These are phyloP conservation scores for Sitodiplosis mosellana DNA, from an alignment of 1,140 invertebrate genomes.

Conservation along the genomic window DNA sequence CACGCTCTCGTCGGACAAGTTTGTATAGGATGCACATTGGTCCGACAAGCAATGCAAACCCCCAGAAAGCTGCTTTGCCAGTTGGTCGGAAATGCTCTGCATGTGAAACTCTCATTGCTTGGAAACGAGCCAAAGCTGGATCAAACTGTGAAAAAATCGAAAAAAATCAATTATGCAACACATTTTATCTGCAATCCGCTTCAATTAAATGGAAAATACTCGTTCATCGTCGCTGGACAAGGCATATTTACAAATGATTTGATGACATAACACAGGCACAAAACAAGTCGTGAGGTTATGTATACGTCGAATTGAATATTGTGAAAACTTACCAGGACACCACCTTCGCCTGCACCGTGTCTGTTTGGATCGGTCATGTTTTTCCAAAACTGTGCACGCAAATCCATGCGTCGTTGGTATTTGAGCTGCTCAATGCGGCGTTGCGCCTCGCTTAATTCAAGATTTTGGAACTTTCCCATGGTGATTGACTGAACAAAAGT, in stretches of 20 bases:
- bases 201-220: no score
- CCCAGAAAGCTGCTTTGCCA: slow-evolving; percentile 30
- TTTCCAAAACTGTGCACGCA: slow-evolving; percentile 41
- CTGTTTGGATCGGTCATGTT: slow-evolving; percentile 42
- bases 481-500: no score
- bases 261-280: slow-evolving; percentile 22
- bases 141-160: slow-evolving; percentile 47
- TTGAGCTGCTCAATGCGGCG: slow-evolving; percentile 5
- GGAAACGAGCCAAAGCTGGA: slow-evolving; percentile 44
- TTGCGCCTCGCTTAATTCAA: neutral
- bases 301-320: neutral
- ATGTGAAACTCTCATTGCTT: slow-evolving; percentile 40
- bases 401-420: slow-evolving; percentile 18
- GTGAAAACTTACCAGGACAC: slow-evolving; percentile 38
- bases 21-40: slow-evolving; percentile 36
- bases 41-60: slow-evolving; percentile 31
- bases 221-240: no score
- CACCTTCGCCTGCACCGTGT: slow-evolving; percentile 31
- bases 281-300: slow-evolving; percentile 4
- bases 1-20: slow-evolving; percentile 31
- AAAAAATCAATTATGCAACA: slow-evolving; percentile 6
- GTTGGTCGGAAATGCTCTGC: slow-evolving; percentile 49
- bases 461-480: no score
- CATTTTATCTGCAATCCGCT: no score
- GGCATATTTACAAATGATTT: slow-evolving; percentile 2